A percentile compares a stretch with the other conserved stretches of the same genome.
Evolutionary conservation across 1,140 invertebrate genomes (phyloP).

Genomic region (Trichonephila clavipes): DNA sequence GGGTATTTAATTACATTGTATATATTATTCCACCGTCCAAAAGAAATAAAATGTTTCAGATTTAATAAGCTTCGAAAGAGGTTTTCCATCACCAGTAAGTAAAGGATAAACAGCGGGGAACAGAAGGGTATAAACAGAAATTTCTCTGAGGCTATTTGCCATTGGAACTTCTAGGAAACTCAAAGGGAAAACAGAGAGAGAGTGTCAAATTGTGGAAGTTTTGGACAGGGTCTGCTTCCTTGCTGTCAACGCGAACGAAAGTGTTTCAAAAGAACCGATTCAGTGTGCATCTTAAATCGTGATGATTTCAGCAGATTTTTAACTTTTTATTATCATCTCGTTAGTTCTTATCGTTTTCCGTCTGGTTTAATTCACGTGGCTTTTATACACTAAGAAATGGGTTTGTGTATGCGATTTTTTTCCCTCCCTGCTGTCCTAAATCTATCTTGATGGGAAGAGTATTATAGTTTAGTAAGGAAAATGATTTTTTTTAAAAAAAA

Average conservation of each 20-base stretch:
- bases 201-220: neutral
- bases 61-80: neutral
- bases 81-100: neutral
- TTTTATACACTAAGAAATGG: neutral
- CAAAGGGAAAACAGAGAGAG: neutral
- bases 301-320: conserved; percentile 19
- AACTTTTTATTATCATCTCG: neutral
- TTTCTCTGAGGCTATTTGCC: neutral
- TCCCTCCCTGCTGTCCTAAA: neutral
- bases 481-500: too few relatives aligned
- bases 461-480: too few relatives aligned
- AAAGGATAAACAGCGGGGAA: neutral
- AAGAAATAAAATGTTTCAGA: neutral
- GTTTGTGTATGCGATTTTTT: neutral
- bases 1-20: neutral
- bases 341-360: neutral
- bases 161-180: neutral
- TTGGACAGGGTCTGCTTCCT: neutral
- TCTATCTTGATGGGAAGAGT: too few relatives aligned
- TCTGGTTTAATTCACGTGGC: neutral
- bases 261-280: neutral
- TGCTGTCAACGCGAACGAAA: neutral
- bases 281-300: neutral
- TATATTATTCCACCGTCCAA: neutral
- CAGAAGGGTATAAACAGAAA: neutral